A percentile compares a stretch with the other conserved stretches of the same genome.
Conservation (phyloP, 1,140 invertebrate species). For the Drosophila ambigua region DNA sequence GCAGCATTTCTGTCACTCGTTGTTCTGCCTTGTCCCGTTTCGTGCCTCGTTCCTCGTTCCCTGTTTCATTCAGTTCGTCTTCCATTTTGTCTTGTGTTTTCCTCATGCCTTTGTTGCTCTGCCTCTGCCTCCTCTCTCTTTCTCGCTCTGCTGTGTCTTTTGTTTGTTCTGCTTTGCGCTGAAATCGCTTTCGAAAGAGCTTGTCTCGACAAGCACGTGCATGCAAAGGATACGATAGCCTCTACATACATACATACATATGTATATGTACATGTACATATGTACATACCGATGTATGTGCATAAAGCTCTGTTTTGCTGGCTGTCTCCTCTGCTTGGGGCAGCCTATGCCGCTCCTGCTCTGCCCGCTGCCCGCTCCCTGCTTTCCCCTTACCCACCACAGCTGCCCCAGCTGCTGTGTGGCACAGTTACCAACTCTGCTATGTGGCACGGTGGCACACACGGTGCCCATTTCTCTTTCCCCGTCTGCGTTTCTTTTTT, state of each 20-base stretch:
- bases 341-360: constrained; percentile 39
- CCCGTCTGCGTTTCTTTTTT: neutral
- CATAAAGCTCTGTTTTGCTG: constrained; percentile 16
- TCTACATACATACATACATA: constrained; percentile 30
- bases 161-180: constrained; percentile 37
- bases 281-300: constrained; percentile 8
- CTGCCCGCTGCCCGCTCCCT: no score
- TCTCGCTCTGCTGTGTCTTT: constrained; percentile 17
- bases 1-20: no score
- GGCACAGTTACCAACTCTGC: constrained; percentile 47
- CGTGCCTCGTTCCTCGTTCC: no score
- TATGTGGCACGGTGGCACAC: constrained; percentile 30
- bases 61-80: no score
- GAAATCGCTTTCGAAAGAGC: constrained; percentile 50
- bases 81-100: constrained; percentile 3
- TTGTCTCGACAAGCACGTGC: constrained; percentile 65
- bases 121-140: neutral
- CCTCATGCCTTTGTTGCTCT: constrained; percentile 17
- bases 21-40: no score
- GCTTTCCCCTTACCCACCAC: neutral
- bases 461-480: constrained; percentile 13
- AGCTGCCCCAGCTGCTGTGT: constrained; percentile 2
- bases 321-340: constrained; percentile 37
- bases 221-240: constrained; percentile 49
- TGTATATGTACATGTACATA: neutral